These are phyloP conservation scores for Helleia helle DNA, from an alignment of 2,888 invertebrate genomes.

Conservation along the genomic window DNA sequence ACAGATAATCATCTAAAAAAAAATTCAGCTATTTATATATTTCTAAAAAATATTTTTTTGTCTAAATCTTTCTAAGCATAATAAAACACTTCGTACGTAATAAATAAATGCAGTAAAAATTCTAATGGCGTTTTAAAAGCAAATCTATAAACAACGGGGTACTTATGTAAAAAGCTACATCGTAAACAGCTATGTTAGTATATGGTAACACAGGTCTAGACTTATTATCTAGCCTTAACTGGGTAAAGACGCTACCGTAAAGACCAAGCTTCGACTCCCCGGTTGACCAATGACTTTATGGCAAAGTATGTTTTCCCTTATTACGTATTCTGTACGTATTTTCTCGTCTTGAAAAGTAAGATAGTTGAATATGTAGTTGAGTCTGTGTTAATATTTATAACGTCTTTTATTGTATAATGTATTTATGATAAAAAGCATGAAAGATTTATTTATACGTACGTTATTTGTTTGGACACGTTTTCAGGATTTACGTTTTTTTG, in stretches of 20 bases:
- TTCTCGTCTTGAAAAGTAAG: slow-evolving; percentile 21
- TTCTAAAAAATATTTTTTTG: no score
- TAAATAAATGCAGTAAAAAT: slow-evolving; percentile 5
- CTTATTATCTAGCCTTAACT: slow-evolving; percentile 27
- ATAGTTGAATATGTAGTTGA: slow-evolving; percentile 13
- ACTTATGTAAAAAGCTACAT: slow-evolving; percentile 22
- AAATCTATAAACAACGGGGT: slow-evolving; percentile 8
- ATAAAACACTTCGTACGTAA: slow-evolving; percentile 4
- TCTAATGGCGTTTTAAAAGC: slow-evolving; percentile 1
- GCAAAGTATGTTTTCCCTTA: slow-evolving; percentile 28
- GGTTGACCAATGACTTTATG: slow-evolving; percentile 24
- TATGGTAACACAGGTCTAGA: slow-evolving; percentile 24
- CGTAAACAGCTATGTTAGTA: slow-evolving; percentile 21
- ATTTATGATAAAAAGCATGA: slow-evolving; percentile 5
- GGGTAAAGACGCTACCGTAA: slow-evolving; percentile 25
- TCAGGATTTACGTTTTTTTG: no score
- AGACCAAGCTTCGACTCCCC: slow-evolving; percentile 29
- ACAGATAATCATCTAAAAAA: no score
- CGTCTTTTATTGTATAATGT: slow-evolving; percentile 11
- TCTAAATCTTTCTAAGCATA: no score
- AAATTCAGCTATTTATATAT: no score
- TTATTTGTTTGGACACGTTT: no score
- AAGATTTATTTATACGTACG: not conserved
- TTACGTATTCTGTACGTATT: slow-evolving; percentile 31
- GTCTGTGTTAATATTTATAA: slow-evolving; percentile 20